phyloP scores from a whole-genome alignment of 1,140 invertebrate species.

The Drosophila watanabei region DNA sequence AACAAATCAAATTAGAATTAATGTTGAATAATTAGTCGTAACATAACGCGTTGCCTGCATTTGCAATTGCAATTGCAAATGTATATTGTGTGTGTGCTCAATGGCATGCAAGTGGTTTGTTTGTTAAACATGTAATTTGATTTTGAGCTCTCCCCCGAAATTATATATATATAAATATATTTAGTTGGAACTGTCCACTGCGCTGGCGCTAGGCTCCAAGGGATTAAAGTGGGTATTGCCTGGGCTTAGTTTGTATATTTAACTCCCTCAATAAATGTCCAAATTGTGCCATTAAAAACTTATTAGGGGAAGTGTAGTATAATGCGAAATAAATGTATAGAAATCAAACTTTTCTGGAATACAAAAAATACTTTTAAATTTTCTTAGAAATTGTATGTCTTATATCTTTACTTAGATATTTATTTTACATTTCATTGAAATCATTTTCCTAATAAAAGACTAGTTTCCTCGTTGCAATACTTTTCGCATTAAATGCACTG shows the following conservation, averaged over 20 bases:
- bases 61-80: slow-evolving; percentile 38
- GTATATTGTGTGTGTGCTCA: slow-evolving; percentile 23
- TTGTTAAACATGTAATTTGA: slow-evolving; percentile 73
- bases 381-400: neutral
- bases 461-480: too few relatives aligned
- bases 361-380: neutral
- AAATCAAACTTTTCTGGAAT: too few relatives aligned
- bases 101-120: slow-evolving; percentile 65
- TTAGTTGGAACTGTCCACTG: neutral
- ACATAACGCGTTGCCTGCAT: slow-evolving; percentile 64
- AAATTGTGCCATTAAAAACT: neutral
- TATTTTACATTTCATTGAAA: neutral
- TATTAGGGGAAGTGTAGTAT: neutral
- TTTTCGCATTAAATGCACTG: neutral
- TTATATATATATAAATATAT: neutral
- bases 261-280: neutral
- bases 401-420: neutral
- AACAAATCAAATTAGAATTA: slow-evolving; percentile 77
- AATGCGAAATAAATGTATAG: neutral
- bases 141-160: slow-evolving; percentile 52
- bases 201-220: neutral
- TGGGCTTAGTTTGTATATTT: neutral
- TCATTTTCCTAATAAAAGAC: neutral
- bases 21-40: slow-evolving; percentile 71
- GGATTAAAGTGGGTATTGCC: neutral